Conservation (phyloP, 2,888 invertebrate species). For the Synergus umbraculus region DNA sequence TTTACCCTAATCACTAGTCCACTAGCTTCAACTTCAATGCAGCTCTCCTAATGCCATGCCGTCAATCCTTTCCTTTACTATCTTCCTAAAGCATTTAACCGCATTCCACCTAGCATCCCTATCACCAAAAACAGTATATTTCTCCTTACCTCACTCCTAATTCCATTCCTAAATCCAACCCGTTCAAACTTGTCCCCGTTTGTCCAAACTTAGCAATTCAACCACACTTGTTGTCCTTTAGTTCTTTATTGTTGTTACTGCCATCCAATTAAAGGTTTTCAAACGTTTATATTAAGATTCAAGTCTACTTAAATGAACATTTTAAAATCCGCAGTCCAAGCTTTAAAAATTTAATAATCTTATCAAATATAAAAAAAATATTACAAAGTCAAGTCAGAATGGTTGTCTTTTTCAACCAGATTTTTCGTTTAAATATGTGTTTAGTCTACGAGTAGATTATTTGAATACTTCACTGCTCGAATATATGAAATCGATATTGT, state of each 20-base stretch:
- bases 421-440: too few species aligned
- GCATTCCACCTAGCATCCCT: constrained; percentile 4
- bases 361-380: too few species aligned
- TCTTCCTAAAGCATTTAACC: constrained; percentile 36
- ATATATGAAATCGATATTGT: constrained; percentile 2
- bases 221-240: background rate
- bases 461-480: too few species aligned
- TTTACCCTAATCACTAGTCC: constrained; percentile 37
- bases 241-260: background rate
- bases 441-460: too few species aligned
- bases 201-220: constrained; percentile 25
- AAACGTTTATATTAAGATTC: too few species aligned
- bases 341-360: too few species aligned
- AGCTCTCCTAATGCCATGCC: constrained; percentile 10
- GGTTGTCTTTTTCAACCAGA: too few species aligned
- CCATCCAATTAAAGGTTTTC: background rate
- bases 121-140: constrained; percentile 9
- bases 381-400: too few species aligned
- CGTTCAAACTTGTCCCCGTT: constrained; percentile 24
- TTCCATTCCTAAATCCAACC: constrained; percentile 14
- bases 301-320: too few species aligned
- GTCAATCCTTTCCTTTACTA: constrained; percentile 34
- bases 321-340: too few species aligned
- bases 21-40: constrained; percentile 31
- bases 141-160: constrained; percentile 8